Evolutionary conservation across 30 jellyfish, hydroid and myxozoan species (phyloP).

Genomic region (Pelagia noctiluca): DNA sequence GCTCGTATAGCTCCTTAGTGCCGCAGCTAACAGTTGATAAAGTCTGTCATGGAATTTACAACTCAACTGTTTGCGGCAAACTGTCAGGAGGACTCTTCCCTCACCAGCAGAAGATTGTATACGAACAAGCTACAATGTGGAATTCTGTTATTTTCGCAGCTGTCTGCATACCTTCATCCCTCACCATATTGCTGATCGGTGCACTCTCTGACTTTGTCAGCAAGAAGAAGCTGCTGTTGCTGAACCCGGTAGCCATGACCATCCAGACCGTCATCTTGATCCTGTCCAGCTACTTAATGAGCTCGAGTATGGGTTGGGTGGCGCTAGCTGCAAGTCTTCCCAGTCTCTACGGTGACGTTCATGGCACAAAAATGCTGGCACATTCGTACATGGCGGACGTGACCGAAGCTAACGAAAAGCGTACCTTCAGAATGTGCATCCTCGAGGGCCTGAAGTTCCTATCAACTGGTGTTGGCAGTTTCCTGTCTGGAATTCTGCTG

Average conservation of each 20-base stretch:
- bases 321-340: conserved; percentile 52
- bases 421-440: conserved; percentile 59
- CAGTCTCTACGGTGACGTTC: conserved; percentile 44
- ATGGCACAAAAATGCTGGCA: conserved; percentile 62
- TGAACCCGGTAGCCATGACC: conserved; percentile 30
- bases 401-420: conserved; percentile 28
- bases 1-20: too few species aligned
- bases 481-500: conserved; percentile 37
- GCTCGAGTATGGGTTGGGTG: conserved; percentile 26
- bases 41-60: too few species aligned
- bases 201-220: conserved; percentile 44
- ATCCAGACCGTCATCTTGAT: conserved; percentile 45
- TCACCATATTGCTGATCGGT: conserved; percentile 51
- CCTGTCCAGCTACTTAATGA: conserved; percentile 5
- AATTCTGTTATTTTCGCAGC: conserved; percentile 16
- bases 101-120: conserved; percentile 26
- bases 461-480: conserved; percentile 65
- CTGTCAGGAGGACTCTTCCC: not conserved
- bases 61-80: too few species aligned
- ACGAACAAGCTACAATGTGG: conserved; percentile 67
- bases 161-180: conserved; percentile 46
- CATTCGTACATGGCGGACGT: conserved; percentile 70
- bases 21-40: too few species aligned
- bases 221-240: conserved; percentile 22
- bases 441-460: conserved; percentile 50